Base-by-base conservation (phyloP, 1,140 invertebrate genomes). In the Euborellia annulipes region DNA sequence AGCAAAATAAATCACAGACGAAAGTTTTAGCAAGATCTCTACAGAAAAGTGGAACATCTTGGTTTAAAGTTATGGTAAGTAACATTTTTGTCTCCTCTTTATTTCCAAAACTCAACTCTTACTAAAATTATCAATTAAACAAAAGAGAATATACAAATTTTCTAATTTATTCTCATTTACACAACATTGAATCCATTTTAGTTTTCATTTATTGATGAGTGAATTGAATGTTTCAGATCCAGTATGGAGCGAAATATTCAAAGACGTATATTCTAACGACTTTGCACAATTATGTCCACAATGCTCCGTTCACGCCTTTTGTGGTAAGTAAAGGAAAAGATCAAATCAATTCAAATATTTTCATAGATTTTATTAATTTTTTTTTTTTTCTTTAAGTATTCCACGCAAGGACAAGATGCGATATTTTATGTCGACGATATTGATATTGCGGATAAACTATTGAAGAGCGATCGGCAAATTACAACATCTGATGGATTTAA, bases 371-470 rank as follows among this genome's bases (percentile, higher is more conserved):
- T 47, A 47, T 16, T 49, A 58, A n/a, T 66, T 16, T 3, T 19
- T 45, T 41, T 50, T 38, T 52, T 21, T n/a, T 18, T 43, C 7
- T 62, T 60, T 48, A 45, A 72, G 69, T 73, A 69, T 50, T 60
- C 57, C 47, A 40, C 54, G 2, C 39, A 65, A 48, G 72, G 71
- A 1, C 71, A 67, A 47, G 66, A 71, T 27, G 70, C 70, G 3
- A 53, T 65, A 14, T 85, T 85, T 54, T 84, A 73, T 56, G 69
- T 83, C 1, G 81, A 84, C 50, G 77, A 82, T 56, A 67, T 68
- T 13, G 73, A 73, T 59, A 59, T 70, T 19, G 82, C 80, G 1
- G 69, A 73, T 44, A 74, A 74, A 46, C 56, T 86, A 8, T 60
- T 69, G 40, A 59, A 69, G 41, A 65, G 73, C 41, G 72, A 81